Evolutionary conservation across 2,888 invertebrate species (phyloP), one percentile per base, ranked within the genome.

Genomic region (Amblyteles armatorius): DNA sequence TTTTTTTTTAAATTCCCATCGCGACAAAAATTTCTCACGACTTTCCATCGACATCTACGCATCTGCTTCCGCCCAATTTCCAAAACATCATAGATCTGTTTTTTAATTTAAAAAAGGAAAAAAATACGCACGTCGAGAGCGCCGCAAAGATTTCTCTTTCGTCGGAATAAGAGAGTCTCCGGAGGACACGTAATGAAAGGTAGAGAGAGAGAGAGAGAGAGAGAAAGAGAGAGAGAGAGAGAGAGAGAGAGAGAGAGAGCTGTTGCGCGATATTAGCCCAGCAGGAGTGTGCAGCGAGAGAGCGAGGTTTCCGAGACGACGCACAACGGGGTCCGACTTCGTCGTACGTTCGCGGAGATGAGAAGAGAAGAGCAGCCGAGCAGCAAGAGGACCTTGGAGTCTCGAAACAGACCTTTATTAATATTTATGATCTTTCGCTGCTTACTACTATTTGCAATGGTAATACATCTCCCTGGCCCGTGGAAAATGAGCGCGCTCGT

Each of bases 361-460:
- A 65, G 65, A 50, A 19, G 36, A 76, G 74, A 50, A 52, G 77
- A 77, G 67, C 65, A 52, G 26, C 65, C 74, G 19, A 67, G 84
- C 72, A 79, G 82, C 85, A 88, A 87, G 87, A 87, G 88, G 89
- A 90, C 88, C 90, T 90, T 89, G 86, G 89, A 89, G 85, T 88
- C 88, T 88, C 88, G 90, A 89, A 90, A 89, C 89, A 88, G 89
- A 89, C 88, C 88, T 90, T 90, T 90, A 91, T 91, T 91, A 91
- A 92, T 91, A 91, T 92, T 92, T 91, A 92, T 92, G 89, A 87
- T 83, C 88, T 83, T 84, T 84, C 86, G 85, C 88, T 91, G 90
- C 90, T 91, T 91, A 91, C 91, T 91, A 80, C 88, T 90, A 91
- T 92, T 91, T 92, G 91, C 91, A 91, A 91, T 91, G 89, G 90